Evolutionary conservation across 1,140 invertebrate species (phyloP), one percentile per base, ranked within the genome.

Genomic region (Temnothorax nylanderi): DNA sequence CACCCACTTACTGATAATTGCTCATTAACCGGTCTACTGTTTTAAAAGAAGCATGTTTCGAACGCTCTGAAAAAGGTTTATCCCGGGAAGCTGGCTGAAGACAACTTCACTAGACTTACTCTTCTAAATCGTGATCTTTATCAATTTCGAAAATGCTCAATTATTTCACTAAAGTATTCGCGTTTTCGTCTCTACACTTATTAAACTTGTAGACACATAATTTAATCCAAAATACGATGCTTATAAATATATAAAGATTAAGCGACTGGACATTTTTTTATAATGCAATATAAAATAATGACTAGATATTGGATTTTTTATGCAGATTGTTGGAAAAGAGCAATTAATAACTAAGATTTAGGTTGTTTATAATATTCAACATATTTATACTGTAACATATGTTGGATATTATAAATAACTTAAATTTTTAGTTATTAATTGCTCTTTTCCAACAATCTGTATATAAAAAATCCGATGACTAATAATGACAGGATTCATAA

Each of bases 1-100:
- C 49, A 67, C 75, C 84, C 60, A 77, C 84, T 85, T 80, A 77
- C 47, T 34, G 47, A 80, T 85, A 85, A 85, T 85, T 85, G 49
- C 84, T 85, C 75, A 64, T 80, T 85, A 77, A 60, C 26, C 37
- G 72, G 21, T 65, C 58, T 77, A 85, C 56, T 65, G 75, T 75
- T 78, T 37, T 34, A 37, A 51, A 54, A 34, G 6, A 34, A 41
- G 16, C 41, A 74, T 37, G 34, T 41, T 54, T 51, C 3, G 26
- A 84, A 47, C 54, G 67, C 8, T 60, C 32, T 47, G 7, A 21
- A 56, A 21, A 47, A 62, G 21, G 18, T 47, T 41, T 71, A 56
- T 47, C 21, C 3, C 11, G 49, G 34, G 8, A 56, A 58, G 16
- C 1, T n/a, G 18, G 13, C 37, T n/a, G 7, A 34, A 37, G 1